Evolutionary conservation across 2,888 invertebrate genomes (phyloP).

Genomic region (Megamerina dolium): DNA sequence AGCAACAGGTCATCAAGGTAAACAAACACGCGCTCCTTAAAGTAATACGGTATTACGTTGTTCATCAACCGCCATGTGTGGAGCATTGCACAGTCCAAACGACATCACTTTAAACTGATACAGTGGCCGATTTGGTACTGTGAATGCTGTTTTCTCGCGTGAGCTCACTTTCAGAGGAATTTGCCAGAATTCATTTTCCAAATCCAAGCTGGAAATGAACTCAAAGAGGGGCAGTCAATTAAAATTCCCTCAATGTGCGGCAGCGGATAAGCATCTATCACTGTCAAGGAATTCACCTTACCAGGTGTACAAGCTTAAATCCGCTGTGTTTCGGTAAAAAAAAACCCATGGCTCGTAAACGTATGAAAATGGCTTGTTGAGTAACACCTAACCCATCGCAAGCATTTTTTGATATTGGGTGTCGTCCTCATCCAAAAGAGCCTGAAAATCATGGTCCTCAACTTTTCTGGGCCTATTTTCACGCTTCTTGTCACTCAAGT

Average conservation of each 20-base stretch:
- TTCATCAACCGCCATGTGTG: too few relatives aligned
- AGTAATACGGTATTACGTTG: background rate
- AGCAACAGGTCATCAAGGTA: constrained; percentile 3
- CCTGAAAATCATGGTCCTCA: too few relatives aligned
- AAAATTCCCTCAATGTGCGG: constrained; percentile 6
- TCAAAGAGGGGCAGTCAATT: constrained; percentile 6
- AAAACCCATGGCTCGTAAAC: too few relatives aligned
- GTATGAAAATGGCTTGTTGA: too few relatives aligned
- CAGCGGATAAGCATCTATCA: constrained; percentile 1
- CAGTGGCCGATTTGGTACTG: constrained; percentile 2
- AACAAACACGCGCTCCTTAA: background rate
- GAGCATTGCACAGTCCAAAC: too few relatives aligned
- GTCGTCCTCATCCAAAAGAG: too few relatives aligned
- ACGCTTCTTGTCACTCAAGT: too few relatives aligned
- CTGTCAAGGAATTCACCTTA: constrained; percentile 25
- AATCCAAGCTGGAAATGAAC: constrained; percentile 16
- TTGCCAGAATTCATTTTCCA: constrained; percentile 9
- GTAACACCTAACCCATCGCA: too few relatives aligned
- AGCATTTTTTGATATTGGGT: too few relatives aligned
- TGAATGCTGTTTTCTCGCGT: constrained; percentile 1
- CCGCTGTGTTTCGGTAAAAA: too few relatives aligned
- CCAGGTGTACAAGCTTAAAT: too few relatives aligned
- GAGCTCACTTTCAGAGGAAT: background rate
- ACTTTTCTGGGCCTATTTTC: too few relatives aligned
- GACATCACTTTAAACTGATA: constrained; percentile 6